Conservation (phyloP, 1,140 invertebrate species). For the Drosophila orosa region DNA sequence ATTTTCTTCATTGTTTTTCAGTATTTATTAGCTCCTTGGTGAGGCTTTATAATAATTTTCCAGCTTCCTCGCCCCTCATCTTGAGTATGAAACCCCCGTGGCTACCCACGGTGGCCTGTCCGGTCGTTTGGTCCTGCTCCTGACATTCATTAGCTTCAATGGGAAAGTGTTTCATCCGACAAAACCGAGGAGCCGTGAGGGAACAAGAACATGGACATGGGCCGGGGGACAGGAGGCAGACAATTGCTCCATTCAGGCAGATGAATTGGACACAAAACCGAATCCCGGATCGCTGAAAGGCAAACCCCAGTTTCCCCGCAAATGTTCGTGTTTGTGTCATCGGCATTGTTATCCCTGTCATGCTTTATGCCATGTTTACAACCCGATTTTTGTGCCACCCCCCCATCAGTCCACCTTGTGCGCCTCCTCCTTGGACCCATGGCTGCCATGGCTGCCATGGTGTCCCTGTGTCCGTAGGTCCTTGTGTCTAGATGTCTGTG, state of each 20-base stretch:
- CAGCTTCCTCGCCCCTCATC: not conserved
- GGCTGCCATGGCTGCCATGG: constrained; percentile 4
- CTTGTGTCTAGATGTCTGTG: not conserved
- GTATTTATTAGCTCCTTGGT: not conserved
- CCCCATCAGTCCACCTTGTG: not conserved
- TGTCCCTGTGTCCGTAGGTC: constrained; percentile 4
- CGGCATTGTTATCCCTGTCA: constrained; percentile 67
- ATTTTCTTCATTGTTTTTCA: not conserved
- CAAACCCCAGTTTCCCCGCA: constrained; percentile 15
- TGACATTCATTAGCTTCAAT: constrained; percentile 63
- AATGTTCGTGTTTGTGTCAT: constrained; percentile 61
- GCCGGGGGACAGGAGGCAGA: constrained; percentile 34
- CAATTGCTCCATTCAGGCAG: constrained; percentile 54
- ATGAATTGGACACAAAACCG: constrained; percentile 37
- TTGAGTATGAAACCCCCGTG: constrained; percentile 5
- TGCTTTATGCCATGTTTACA: constrained; percentile 69
- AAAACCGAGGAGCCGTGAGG: constrained; percentile 16
- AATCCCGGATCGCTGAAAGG: constrained; percentile 40
- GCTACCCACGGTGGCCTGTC: constrained; percentile 28
- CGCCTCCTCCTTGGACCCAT: not conserved
- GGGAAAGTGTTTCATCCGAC: constrained; percentile 60
- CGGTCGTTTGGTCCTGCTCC: constrained; percentile 37
- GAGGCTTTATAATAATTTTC: not conserved
- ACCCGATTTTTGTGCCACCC: constrained; percentile 48
- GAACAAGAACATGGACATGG: constrained; percentile 12